Conservation (phyloP, 1,140 invertebrate species). For the Pantala flavescens region DNA sequence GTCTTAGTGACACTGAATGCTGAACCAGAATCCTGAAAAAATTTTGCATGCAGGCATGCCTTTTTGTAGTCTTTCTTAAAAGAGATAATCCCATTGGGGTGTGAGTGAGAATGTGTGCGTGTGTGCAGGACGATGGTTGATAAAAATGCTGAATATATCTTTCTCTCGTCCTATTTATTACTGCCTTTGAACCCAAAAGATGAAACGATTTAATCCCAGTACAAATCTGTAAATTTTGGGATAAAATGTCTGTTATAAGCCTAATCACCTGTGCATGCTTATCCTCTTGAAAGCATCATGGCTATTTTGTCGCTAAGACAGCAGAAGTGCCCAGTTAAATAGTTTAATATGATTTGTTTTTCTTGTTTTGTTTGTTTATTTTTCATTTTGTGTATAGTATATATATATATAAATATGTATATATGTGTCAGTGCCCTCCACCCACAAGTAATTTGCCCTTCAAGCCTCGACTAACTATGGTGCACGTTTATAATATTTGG, state of each 20-base stretch:
- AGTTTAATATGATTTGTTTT: constrained; percentile 10
- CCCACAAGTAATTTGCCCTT: neutral
- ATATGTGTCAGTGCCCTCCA: neutral
- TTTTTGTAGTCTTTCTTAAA: constrained; percentile 6
- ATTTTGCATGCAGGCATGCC: constrained; percentile 1
- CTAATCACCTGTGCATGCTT: neutral
- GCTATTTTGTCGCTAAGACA: constrained; percentile 9
- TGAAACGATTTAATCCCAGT: neutral
- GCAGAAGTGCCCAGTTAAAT: constrained; percentile 6
- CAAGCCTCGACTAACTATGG: neutral
- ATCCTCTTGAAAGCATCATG: constrained; percentile 9
- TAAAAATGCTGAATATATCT: neutral
- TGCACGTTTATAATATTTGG: constrained; percentile 3
- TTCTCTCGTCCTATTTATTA: constrained; percentile 7
- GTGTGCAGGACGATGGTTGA: neutral
- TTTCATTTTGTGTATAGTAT: constrained; percentile 8
- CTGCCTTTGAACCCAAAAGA: neutral
- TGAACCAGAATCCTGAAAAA: neutral
- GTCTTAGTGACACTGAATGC: neutral
- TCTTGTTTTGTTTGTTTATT: constrained; percentile 3
- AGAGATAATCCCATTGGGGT: neutral
- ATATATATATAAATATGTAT: constrained; percentile 4
- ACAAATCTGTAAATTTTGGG: neutral
- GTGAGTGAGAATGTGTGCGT: neutral
- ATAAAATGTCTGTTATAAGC: neutral